phyloP scores from a whole-genome alignment of 2,888 invertebrate species.

The Beris chalybata region DNA sequence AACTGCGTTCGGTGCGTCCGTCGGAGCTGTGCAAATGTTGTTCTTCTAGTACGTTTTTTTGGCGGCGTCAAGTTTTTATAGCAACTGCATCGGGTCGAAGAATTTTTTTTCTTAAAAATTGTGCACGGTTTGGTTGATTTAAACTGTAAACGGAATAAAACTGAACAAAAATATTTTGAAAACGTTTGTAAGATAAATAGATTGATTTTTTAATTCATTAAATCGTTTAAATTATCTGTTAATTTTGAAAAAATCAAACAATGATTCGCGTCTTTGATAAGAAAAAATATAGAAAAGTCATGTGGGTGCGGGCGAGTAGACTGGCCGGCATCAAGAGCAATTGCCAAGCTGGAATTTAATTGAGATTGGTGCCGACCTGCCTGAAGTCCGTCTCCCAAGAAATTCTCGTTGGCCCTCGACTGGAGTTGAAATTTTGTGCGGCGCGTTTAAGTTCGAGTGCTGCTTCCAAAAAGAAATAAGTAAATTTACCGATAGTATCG shows the following conservation, averaged over 20 bases:
- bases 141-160: too few relatives aligned
- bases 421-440: constrained; percentile 23
- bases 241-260: not conserved
- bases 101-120: too few relatives aligned
- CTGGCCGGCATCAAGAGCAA: not conserved
- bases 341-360: not conserved
- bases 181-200: too few relatives aligned
- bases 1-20: not conserved
- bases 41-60: too few relatives aligned
- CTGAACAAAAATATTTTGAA: too few relatives aligned
- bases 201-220: too few relatives aligned
- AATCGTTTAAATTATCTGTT: too few relatives aligned
- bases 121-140: too few relatives aligned
- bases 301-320: not conserved
- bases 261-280: constrained; percentile 10
- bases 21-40: too few relatives aligned
- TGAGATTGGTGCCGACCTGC: constrained; percentile 7
- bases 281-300: not conserved
- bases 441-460: constrained; percentile 14
- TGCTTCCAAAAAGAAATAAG: not conserved
- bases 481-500: constrained; percentile 2
- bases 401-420: constrained; percentile 9
- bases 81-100: too few relatives aligned
- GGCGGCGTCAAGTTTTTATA: too few relatives aligned
- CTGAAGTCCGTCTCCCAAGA: constrained; percentile 23